A percentile compares a stretch with the other conserved stretches of the same genome.
Evolutionary conservation across 2,888 invertebrate species (phyloP).

Genomic region (Dorcus hopei): DNA sequence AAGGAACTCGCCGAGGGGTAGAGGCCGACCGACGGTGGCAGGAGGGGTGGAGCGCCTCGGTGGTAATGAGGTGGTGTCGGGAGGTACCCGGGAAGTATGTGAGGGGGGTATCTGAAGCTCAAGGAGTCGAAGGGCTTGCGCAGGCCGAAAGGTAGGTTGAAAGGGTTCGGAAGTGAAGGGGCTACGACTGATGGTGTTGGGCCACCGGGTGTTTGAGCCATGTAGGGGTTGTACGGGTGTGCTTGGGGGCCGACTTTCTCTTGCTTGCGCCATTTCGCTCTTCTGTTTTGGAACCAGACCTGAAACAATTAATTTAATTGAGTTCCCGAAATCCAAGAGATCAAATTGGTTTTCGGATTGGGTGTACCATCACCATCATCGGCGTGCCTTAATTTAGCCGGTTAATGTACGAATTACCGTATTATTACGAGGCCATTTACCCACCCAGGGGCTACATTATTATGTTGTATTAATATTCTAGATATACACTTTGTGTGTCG

Average conservation of each 20-base stretch:
- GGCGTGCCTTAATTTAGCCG: too few relatives aligned
- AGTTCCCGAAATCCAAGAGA: too few relatives aligned
- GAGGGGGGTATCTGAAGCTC: conserved; percentile 70
- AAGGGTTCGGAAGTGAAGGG: conserved; percentile 77
- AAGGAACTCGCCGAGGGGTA: conserved; percentile 68
- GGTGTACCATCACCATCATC: too few relatives aligned
- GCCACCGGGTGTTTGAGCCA: conserved; percentile 62
- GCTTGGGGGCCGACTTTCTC: conserved; percentile 89
- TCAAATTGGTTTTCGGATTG: too few relatives aligned
- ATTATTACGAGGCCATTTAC: conserved; percentile 4
- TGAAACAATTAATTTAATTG: conserved; percentile 49
- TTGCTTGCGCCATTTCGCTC: conserved; percentile 91
- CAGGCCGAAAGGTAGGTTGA: conserved; percentile 74
- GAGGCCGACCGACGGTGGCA: conserved; percentile 60
- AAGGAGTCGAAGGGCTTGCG: conserved; percentile 72
- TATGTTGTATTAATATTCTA: neutral
- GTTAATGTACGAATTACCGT: neutral
- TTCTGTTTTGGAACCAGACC: conserved; percentile 93
- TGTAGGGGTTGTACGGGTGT: conserved; percentile 85
- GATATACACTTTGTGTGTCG: conserved; percentile 3
- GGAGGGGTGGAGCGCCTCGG: conserved; percentile 62
- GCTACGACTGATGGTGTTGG: conserved; percentile 66
- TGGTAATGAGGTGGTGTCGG: conserved; percentile 50
- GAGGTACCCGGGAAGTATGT: conserved; percentile 59
- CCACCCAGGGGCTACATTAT: conserved; percentile 6